Evolutionary conservation across 2,113 vertebrate species (phyloP).

Genomic region (Trichechus manatus): DNA sequence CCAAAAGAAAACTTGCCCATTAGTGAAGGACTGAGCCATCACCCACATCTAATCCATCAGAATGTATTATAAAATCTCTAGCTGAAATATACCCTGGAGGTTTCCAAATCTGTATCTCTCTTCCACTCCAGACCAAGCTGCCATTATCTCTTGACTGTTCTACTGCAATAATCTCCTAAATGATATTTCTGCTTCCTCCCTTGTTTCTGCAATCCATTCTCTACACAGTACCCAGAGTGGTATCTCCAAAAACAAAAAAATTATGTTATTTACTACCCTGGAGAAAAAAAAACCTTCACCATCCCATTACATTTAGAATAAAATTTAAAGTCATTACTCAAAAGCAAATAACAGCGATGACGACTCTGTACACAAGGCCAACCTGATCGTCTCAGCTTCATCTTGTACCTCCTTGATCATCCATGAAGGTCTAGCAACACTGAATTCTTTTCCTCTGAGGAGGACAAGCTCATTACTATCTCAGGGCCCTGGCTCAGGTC

Average conservation of each 20-base stretch:
- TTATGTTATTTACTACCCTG: not conserved
- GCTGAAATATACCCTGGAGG: not conserved
- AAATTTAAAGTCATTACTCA: no score
- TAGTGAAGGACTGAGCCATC: not conserved
- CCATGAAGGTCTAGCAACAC: not conserved
- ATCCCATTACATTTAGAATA: not conserved
- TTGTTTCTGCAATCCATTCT: no score
- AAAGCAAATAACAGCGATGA: no score
- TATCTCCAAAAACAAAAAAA: not conserved
- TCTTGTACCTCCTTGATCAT: fast-evolving
- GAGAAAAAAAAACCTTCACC: not conserved
- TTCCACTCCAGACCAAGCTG: no score
- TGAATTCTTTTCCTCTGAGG: not conserved
- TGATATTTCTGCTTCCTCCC: no score
- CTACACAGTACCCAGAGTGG: no score
- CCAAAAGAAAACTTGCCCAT: not conserved
- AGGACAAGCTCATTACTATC: no score
- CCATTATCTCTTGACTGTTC: no score
- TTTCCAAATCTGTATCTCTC: not conserved
- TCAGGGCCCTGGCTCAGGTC: no score
- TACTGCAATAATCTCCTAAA: no score
- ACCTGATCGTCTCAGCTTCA: not conserved
- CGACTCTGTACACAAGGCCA: not conserved
- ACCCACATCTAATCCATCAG: fast-evolving
- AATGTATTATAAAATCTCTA: not conserved